These are phyloP conservation scores for Zosterops lateralis DNA, from an alignment of 2,113 vertebrate genomes.

Conservation along the genomic window DNA sequence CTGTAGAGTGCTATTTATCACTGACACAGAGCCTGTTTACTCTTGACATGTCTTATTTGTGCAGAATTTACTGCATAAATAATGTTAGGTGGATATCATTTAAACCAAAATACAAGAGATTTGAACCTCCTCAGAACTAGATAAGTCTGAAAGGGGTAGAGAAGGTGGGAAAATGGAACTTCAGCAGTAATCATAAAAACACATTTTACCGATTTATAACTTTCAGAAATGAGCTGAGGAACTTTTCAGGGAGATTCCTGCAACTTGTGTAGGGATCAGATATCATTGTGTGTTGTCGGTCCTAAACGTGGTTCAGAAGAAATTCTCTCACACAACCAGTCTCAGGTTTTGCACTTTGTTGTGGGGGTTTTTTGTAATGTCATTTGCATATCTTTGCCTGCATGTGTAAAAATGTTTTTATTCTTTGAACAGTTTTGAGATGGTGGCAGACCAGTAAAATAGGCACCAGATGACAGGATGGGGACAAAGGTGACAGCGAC, in stretches of 20 bases:
- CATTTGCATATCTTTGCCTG: neutral
- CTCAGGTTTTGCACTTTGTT: neutral
- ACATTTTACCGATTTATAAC: neutral
- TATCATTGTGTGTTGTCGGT: neutral
- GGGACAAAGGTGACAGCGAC: neutral
- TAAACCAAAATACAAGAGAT: neutral
- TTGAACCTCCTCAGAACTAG: neutral
- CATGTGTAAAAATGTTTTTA: neutral
- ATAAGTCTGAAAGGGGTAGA: neutral
- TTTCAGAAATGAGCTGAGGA: neutral
- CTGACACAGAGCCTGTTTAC: neutral
- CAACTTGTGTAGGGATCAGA: neutral
- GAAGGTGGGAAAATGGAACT: neutral
- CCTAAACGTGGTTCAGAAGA: neutral
- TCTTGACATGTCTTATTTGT: slow-evolving; percentile 51
- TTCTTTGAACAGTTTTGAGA: neutral
- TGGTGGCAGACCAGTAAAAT: neutral
- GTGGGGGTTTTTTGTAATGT: neutral
- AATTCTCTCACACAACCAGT: neutral
- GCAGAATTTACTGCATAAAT: slow-evolving; percentile 54
- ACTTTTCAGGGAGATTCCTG: neutral
- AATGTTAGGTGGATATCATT: neutral
- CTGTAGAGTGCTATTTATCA: slow-evolving; percentile 50
- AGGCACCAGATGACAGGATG: neutral
- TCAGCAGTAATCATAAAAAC: neutral